Evolutionary conservation across 2,888 invertebrate species (phyloP).

Genomic region (Diabrotica balteata): DNA sequence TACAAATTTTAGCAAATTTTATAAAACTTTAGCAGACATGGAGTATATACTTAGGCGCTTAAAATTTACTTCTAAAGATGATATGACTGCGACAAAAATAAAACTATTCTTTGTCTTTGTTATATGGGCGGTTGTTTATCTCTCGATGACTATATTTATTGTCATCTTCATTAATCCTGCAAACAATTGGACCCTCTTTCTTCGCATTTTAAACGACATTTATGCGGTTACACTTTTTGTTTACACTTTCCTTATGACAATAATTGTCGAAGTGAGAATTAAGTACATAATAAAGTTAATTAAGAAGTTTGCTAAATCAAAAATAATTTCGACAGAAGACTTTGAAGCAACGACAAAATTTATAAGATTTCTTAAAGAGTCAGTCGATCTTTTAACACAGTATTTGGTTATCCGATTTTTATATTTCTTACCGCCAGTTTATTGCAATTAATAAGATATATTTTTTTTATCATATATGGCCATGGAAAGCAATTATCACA

Average conservation of each 20-base stretch:
- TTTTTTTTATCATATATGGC: neutral
- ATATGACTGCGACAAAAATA: neutral
- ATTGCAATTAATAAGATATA: neutral
- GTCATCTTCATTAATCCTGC: neutral
- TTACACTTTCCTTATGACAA: neutral
- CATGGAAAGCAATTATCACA: neutral
- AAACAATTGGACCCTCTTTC: neutral
- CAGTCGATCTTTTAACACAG: neutral
- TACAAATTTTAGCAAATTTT: neutral
- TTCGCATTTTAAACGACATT: neutral
- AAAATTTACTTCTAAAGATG: neutral
- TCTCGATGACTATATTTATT: neutral
- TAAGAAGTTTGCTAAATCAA: neutral
- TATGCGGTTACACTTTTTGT: neutral
- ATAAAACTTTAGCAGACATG: neutral
- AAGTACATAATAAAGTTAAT: neutral
- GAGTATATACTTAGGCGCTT: neutral
- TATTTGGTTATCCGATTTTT: constrained; percentile 7
- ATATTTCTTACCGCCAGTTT: constrained; percentile 1
- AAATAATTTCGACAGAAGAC: neutral
- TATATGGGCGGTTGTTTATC: neutral
- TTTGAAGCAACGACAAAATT: neutral
- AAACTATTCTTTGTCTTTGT: neutral
- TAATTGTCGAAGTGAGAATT: neutral
- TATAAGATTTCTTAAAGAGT: constrained; percentile 1